A percentile compares a stretch with the other conserved stretches of the same genome.
phyloP scores from a whole-genome alignment of 2,113 vertebrate genomes.

The Sander lucioperca region DNA sequence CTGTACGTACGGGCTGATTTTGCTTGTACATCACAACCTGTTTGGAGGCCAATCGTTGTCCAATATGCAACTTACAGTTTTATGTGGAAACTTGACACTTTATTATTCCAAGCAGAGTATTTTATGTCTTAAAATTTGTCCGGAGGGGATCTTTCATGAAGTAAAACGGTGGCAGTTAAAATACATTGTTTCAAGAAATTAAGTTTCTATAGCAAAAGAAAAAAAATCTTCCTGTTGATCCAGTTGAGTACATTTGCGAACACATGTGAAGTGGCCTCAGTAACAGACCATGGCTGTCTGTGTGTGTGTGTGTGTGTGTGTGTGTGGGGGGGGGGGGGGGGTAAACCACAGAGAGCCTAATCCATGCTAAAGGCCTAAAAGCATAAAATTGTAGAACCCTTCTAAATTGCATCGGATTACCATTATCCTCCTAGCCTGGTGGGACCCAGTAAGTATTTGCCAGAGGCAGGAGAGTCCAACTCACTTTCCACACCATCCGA shows the following conservation, averaged over 20 bases:
- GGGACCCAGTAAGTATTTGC: constrained; percentile 32
- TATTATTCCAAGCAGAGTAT: not conserved
- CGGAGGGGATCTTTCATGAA: not conserved
- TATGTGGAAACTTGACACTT: not conserved
- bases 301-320: not conserved
- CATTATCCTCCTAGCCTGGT: constrained; percentile 54
- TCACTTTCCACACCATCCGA: constrained; percentile 15
- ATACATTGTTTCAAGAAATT: not conserved
- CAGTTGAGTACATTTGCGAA: constrained; percentile 13
- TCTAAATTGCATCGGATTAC: constrained; percentile 67
- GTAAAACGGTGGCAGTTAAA: not conserved
- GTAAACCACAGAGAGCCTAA: constrained; percentile 50
- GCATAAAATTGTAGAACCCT: constrained; percentile 45
- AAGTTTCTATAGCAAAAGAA: not conserved
- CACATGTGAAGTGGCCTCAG: constrained; percentile 23
- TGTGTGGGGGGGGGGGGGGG: not conserved
- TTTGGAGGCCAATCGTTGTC: not conserved
- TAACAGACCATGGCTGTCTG: not conserved
- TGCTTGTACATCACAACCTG: not conserved
- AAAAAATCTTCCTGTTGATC: constrained; percentile 7
- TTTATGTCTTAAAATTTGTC: not conserved
- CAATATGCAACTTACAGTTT: not conserved
- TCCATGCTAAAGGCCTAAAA: constrained; percentile 55
- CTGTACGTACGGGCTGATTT: not conserved
- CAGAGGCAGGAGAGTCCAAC: constrained; percentile 36